Evolutionary conservation across 1,140 invertebrate genomes (phyloP), one percentile per base, ranked within the genome.

Genomic region (Sminthurides bifidus): DNA sequence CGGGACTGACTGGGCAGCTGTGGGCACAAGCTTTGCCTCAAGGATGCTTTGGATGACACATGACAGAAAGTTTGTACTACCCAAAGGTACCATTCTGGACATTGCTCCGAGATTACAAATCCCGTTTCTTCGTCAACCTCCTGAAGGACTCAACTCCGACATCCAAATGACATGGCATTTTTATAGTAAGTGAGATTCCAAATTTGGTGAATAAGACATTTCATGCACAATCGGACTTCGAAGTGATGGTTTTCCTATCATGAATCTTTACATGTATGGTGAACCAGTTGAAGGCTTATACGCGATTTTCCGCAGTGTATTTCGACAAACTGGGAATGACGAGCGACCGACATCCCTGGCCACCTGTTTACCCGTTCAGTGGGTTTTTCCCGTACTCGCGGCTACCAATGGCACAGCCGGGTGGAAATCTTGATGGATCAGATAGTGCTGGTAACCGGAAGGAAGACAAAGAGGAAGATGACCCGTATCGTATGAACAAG

Each of bases 271-370:
- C 15, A 52, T 56, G n/a, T n/a, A n/a, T n/a, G n/a, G n/a, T n/a
- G n/a, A n/a, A n/a, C n/a, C n/a, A n/a, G n/a, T n/a, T n/a, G n/a
- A n/a, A n/a, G n/a, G n/a, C n/a, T n/a, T n/a, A n/a, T n/a, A n/a
- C n/a, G n/a, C n/a, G n/a, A n/a, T n/a, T n/a, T n/a, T n/a, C n/a
- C 33, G 6, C 29, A 64, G 62, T 60, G 41, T 55, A 44, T 41
- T 60, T 56, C 44, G 62, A 64, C 38, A 58, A 60, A 33, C 12
- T 64, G 41, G 58, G 58, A 41, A 54, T 58, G 52, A 64, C 62
- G 3, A 24, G n/a, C 14, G 58, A 58, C 4, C 19, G 29, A 0
- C 58, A 64, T 45, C 52, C 54, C 2, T 64, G 59, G 54, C 62
- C 62, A n/a, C 26, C 48, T 6, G 8, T 48, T 48, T 30, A 48